Conservation (phyloP, 2,888 invertebrate genomes). For the Euzetes globulus region DNA sequence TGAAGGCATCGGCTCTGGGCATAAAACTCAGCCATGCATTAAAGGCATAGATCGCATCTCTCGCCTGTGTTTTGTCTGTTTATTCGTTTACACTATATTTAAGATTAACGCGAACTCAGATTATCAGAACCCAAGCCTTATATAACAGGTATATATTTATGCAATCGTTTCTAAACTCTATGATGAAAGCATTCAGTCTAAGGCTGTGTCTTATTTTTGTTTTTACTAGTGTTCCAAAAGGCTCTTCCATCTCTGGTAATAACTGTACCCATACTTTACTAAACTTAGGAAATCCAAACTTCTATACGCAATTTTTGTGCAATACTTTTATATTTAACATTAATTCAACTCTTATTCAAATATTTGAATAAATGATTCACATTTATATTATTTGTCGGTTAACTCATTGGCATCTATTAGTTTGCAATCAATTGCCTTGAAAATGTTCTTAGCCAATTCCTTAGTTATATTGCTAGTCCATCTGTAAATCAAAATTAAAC, state of each 20-base stretch:
- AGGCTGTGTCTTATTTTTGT: neutral
- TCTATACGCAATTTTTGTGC: too few relatives aligned
- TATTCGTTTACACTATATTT: conserved; percentile 15
- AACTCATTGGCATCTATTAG: too few relatives aligned
- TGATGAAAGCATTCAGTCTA: conserved; percentile 19
- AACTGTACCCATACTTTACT: too few relatives aligned
- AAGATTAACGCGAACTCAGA: conserved; percentile 14
- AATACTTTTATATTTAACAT: too few relatives aligned
- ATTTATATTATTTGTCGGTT: too few relatives aligned
- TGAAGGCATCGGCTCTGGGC: neutral
- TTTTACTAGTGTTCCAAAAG: neutral
- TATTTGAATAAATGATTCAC: too few relatives aligned
- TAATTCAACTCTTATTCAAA: too few relatives aligned
- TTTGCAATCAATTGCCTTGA: too few relatives aligned
- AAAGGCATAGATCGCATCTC: conserved; percentile 13
- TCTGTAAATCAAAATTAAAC: too few relatives aligned
- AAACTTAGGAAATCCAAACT: too few relatives aligned
- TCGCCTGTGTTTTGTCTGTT: conserved; percentile 3
- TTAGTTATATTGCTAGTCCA: too few relatives aligned
- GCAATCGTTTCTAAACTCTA: conserved; percentile 4
- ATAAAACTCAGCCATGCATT: conserved; percentile 18
- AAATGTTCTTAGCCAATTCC: too few relatives aligned
- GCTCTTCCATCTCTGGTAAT: neutral
- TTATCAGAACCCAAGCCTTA: neutral
- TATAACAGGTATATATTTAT: conserved; percentile 25